Evolutionary conservation across 2,888 invertebrate species (phyloP), one percentile per base, ranked within the genome.

Genomic region (Pristionchus fissidentatus): DNA sequence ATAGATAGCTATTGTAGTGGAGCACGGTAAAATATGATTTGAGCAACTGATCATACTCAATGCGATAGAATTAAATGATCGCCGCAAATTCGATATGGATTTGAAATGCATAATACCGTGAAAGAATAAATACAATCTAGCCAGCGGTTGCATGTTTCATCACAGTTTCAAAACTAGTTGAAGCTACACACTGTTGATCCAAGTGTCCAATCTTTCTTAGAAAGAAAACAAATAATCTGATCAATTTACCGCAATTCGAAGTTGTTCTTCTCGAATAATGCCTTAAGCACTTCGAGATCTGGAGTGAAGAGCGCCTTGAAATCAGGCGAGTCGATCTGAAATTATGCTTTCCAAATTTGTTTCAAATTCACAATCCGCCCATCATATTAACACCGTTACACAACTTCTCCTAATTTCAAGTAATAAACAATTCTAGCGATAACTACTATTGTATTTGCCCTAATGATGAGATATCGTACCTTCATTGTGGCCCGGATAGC

Each of bases 181-280:
- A n/a, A n/a, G n/a, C n/a, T n/a, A n/a, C n/a, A n/a, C n/a, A n/a
- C n/a, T n/a, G n/a, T n/a, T n/a, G n/a, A n/a, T n/a, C n/a, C n/a
- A n/a, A n/a, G n/a, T n/a, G n/a, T 22, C 4, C 7, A 55, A 55
- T 55, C 22, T 55, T 22, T 55, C 3, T 55, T n/a, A 15, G 15
- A 22, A 29, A 10, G 62, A 62, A 13, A 62, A 15, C 35, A 22
- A 66, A 73, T 60, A n/a, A n/a, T n/a, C n/a, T n/a, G n/a, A n/a
- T n/a, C n/a, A n/a, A n/a, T n/a, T 57, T 62, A 90, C 88, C 98
- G 94, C 84, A 99, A 94, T 93, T 98, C 97, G 94, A 91, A 93
- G n/a, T 91, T 85, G 80, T 91, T 73, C 83, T 92, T 92, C 84
- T 95, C 94, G 92, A 99, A 99, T 15, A 98, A 88, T 3, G 94